These are phyloP conservation scores for Physeter macrocephalus DNA, from an alignment of 2,113 vertebrate genomes.

Conservation along the genomic window DNA sequence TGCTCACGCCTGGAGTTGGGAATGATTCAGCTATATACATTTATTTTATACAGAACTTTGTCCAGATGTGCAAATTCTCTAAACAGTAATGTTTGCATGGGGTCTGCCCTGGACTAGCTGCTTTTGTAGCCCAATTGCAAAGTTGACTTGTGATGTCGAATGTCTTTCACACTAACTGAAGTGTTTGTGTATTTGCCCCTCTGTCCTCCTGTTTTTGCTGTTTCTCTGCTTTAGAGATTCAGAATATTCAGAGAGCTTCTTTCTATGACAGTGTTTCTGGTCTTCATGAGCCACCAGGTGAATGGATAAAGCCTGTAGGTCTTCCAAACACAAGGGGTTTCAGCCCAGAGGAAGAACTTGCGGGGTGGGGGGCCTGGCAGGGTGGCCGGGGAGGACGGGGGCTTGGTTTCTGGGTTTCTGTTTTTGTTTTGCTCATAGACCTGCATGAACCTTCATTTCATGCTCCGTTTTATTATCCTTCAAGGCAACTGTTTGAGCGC, in stretches of 20 bases:
- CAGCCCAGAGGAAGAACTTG: conserved; percentile 75
- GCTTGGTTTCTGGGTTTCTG: conserved; percentile 42
- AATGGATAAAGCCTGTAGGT: conserved; percentile 88
- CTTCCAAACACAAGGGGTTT: conserved; percentile 79
- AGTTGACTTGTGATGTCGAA: conserved; percentile 79
- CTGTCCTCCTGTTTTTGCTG: conserved; percentile 83
- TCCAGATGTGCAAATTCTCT: conserved; percentile 30
- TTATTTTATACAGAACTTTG: conserved; percentile 17
- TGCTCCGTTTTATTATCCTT: conserved; percentile 73
- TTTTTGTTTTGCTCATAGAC: conserved; percentile 82
- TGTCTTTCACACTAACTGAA: conserved; percentile 83
- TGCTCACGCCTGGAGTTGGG: conserved; percentile 13
- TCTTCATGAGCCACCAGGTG: conserved; percentile 97
- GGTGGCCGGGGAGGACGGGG: conserved; percentile 27
- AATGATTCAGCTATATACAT: neutral
- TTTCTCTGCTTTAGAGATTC: conserved; percentile 96
- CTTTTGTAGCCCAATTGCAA: conserved; percentile 68
- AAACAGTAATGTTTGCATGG: conserved; percentile 69
- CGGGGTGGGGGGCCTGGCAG: neutral
- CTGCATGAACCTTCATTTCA: conserved; percentile 88
- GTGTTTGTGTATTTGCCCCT: conserved; percentile 84
- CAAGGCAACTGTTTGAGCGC: conserved; percentile 74
- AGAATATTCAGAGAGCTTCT: conserved; percentile 99
- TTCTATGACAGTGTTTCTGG: conserved; percentile 99
- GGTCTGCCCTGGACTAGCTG: conserved; percentile 59